Base-by-base conservation (phyloP, 2,113 vertebrate genomes). In the Siniperca chuatsi region DNA sequence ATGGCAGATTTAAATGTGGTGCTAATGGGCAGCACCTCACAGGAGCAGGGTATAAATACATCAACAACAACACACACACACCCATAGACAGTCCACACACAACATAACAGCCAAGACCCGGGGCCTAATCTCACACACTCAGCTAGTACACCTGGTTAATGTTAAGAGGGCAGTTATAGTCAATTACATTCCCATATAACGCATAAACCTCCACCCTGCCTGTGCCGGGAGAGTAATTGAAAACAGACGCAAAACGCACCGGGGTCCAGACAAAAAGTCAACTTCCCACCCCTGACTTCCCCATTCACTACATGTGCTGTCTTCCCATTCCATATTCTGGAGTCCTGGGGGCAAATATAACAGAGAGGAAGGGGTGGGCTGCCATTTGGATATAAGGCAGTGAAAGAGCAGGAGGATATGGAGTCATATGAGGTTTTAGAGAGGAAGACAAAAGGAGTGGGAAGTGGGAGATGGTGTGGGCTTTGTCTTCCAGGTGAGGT, bases 101-200 rank as follows among this genome's bases (percentile, higher is more conserved):
- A 79, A 58, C 77, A 67, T 48, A 92, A 82, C 78, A 62, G 86
- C 87, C 92, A 94, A 88, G 90, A 93, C 92, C 91, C 23, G 72
- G 81, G 93, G 93, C 90, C 90, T 94, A 96, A 95, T 95, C 93
- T 95, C 91, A 92, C 94, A 94, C 90, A 94, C 94, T 95, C 92
- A 92, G 92, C 88, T 62, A 82, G 89, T 89, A 93, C 94, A 95
- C 94, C 95, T 95, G 95, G 95, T 93, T 95, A 95, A 96, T 94
- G 94, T 96, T 95, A 94, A 93, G 94, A 93, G 92, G 92, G 94
- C 94, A 95, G 94, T 95, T 95, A 95, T 95, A 95, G 95, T 94
- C 95, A 95, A 95, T 95, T 95, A 94, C 94, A 94, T 93, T 94
- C 93, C 94, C 93, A 95, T 95, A 95, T 95, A 95, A 95, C 93